phyloP scores from a whole-genome alignment of 2,113 vertebrate genomes.

The Brienomyrus brachyistius region DNA sequence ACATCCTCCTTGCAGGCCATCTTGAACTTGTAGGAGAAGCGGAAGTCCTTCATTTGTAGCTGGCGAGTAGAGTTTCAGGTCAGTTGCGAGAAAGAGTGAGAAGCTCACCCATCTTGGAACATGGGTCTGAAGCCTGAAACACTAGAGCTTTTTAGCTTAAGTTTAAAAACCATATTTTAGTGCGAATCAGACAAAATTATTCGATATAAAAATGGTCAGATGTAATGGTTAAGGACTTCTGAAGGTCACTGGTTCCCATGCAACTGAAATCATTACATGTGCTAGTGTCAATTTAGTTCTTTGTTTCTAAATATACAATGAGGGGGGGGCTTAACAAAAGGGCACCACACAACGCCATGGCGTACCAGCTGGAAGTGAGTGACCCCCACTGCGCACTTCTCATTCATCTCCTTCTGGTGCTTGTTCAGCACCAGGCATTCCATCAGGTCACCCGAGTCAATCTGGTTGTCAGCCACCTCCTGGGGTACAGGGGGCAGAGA shows the following conservation, averaged over 20 bases:
- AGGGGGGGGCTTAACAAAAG: background rate
- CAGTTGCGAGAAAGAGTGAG: background rate
- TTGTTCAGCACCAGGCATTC: slow-evolving; percentile 96
- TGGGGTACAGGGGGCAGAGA: slow-evolving; percentile 35
- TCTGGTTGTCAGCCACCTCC: slow-evolving; percentile 94
- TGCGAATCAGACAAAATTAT: background rate
- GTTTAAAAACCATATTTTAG: background rate
- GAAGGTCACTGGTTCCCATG: background rate
- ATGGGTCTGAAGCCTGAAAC: background rate
- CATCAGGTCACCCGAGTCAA: slow-evolving; percentile 93
- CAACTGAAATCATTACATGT: background rate
- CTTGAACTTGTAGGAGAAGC: slow-evolving; percentile 97
- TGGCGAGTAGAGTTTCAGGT: slow-evolving; percentile 38
- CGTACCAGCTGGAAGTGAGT: slow-evolving; percentile 98
- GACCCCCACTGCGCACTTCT: slow-evolving; percentile 89
- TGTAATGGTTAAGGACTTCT: background rate
- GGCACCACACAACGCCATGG: background rate
- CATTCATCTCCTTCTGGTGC: slow-evolving; percentile 98
- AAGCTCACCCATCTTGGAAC: background rate
- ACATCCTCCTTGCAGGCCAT: slow-evolving; percentile 98
- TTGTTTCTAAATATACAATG: background rate
- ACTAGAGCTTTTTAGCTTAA: background rate
- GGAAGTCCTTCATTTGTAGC: slow-evolving; percentile 97
- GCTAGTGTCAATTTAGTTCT: background rate
- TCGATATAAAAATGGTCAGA: background rate